Conservation (phyloP, 2,797 vertebrate genomes). For the Melanotaenia parkinsoni region DNA sequence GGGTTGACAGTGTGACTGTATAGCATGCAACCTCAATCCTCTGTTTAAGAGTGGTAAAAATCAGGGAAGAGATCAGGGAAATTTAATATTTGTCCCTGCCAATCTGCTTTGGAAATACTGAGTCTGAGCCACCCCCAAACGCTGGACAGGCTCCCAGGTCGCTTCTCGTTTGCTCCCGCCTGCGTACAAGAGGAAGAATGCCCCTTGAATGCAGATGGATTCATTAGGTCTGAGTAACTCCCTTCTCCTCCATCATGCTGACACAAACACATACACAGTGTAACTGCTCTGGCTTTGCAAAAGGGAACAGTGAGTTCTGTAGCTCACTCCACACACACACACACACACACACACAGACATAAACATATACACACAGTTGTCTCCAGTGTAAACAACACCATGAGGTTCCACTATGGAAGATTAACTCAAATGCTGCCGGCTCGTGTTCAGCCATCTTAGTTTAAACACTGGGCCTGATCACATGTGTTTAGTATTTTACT, state of each 20-base stretch:
- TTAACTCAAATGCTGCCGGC: slow-evolving; percentile 75
- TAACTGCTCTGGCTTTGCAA: slow-evolving; percentile 63
- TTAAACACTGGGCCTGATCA: slow-evolving; percentile 71
- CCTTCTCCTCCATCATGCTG: slow-evolving; percentile 83
- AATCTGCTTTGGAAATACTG: slow-evolving; percentile 52
- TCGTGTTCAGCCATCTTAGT: slow-evolving; percentile 75
- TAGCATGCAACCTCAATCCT: slow-evolving; percentile 30
- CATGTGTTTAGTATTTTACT: slow-evolving; percentile 79
- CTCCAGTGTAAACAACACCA: slow-evolving; percentile 78
- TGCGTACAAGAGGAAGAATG: slow-evolving; percentile 73
- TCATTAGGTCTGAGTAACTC: slow-evolving; percentile 84
- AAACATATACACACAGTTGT: slow-evolving; percentile 56
- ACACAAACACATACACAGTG: slow-evolving; percentile 75
- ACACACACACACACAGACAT: slow-evolving; percentile 23
- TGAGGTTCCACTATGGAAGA: slow-evolving; percentile 75
- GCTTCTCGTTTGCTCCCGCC: slow-evolving; percentile 77
- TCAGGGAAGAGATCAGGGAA: not conserved
- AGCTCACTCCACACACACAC: slow-evolving; percentile 46
- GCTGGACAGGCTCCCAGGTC: slow-evolving; percentile 73
- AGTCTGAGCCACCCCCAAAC: slow-evolving; percentile 42
- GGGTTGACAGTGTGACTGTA: slow-evolving; percentile 30
- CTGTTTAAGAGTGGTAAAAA: slow-evolving; percentile 11
- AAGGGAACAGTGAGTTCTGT: slow-evolving; percentile 74
- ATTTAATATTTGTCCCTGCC: slow-evolving; percentile 55
- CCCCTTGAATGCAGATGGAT: slow-evolving; percentile 85